phyloP scores from a whole-genome alignment of 2,888 invertebrate genomes.

The Campopleginae sp. region DNA sequence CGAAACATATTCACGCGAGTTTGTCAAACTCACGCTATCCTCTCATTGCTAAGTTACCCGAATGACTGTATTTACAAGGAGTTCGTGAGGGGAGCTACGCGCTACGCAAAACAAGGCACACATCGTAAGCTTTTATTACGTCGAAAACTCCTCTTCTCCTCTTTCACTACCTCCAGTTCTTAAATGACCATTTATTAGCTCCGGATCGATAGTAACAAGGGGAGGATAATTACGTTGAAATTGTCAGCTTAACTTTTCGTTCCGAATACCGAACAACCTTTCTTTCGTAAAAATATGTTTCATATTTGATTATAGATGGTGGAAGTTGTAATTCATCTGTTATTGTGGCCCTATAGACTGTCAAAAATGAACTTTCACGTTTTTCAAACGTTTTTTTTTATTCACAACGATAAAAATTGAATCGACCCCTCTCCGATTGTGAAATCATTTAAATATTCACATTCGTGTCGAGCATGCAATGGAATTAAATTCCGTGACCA shows the following conservation, averaged over 20 bases:
- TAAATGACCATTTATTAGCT: slow-evolving; percentile 15
- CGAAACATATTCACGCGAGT: slow-evolving; percentile 11
- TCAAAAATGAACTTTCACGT: not conserved
- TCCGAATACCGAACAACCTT: not conserved
- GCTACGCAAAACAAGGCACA: not conserved
- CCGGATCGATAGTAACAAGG: slow-evolving; percentile 6
- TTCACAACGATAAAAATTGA: no score
- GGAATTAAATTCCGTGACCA: no score
- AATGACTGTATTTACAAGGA: slow-evolving; percentile 5
- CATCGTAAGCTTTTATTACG: not conserved
- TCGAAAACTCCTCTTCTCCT: not conserved
- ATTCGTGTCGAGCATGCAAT: no score
- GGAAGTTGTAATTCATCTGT: not conserved
- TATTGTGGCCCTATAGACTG: not conserved
- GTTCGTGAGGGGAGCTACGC: not conserved
- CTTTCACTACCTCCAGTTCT: not conserved
- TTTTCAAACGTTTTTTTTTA: no score
- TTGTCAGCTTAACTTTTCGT: not conserved
- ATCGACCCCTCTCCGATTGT: no score
- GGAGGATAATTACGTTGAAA: slow-evolving; percentile 1
- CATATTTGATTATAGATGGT: not conserved
- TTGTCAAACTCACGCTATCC: slow-evolving; percentile 22
- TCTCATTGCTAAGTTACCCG: not conserved
- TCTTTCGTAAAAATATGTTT: not conserved
- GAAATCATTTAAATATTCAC: no score